Evolutionary conservation across 2,113 vertebrate genomes (phyloP), one percentile per base, ranked within the genome.

Genomic region (Uria lomvia): DNA sequence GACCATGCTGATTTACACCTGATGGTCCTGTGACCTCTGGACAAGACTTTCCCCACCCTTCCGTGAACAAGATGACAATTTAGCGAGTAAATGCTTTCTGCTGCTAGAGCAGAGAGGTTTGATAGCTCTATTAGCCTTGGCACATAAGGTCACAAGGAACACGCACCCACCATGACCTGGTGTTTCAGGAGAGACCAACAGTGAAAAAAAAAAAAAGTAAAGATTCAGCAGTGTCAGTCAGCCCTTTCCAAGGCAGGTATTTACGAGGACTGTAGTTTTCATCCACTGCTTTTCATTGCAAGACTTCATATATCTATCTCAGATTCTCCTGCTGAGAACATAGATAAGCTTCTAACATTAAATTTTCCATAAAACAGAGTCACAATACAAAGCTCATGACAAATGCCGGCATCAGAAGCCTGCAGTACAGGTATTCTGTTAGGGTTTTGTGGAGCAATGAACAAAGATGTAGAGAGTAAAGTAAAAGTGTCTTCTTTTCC

Each of bases 111-210:
- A 84, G 62, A 91, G 74, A 94, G 74, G 45, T 56, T 74, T 95
- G 87, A 88, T 53, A 86, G 87, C 71, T 92, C 95, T 77, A 83
- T 92, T 27, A 94, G 90, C 84, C 82, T 94, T 58, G 38, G 67
- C 73, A 84, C 29, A 11, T 1, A 65, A 92, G 71, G 43, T 91
- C 94, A 86, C 84, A 83, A 83, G 92, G 72, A 78, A 73, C 94
- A 81, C 1, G 20, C 24, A 85, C 88, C 84, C 53, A 86, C 42
- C 58, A 29, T 2, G 24, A 82, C n/a, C 62, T 71, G n/a, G 56
- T 26, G 76, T 32, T 86, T 77, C 56, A 62, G 66, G 40, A 71
- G 30, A 65, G 13, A 91, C 34, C 52, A 55, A 67, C 5, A 36
- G 16, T 0, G 1, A 26, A 47, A 49, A 59, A 90, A 96, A 96